Conservation (phyloP, 1,140 invertebrate genomes). For the Protaetia brevitarsis region DNA sequence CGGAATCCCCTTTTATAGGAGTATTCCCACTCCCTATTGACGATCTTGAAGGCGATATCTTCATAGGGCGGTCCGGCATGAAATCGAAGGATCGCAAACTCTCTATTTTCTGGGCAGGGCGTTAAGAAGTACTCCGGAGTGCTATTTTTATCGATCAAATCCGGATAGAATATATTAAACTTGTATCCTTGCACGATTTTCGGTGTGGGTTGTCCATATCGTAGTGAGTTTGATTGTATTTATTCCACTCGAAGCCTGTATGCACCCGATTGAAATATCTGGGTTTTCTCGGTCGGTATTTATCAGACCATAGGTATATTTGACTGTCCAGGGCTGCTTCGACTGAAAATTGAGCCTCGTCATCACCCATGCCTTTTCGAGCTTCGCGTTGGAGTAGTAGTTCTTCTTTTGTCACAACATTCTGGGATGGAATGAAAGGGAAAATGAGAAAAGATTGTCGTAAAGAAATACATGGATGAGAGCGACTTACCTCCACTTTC, state of each 20-base stretch:
- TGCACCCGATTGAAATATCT: conserved; percentile 96
- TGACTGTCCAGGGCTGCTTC: conserved; percentile 83
- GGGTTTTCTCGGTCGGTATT: conserved; percentile 95
- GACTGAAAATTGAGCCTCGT: conserved; percentile 91
- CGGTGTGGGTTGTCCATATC: conserved; percentile 99
- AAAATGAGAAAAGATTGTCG: background rate
- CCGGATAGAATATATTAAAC: conserved; percentile 99
- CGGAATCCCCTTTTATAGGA: conserved; percentile 97
- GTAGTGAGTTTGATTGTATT: conserved; percentile 99
- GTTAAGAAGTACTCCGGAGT: conserved; percentile 95
- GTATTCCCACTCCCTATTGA: conserved; percentile 99
- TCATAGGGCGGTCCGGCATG: conserved; percentile 98
- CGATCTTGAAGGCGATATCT: conserved; percentile 99
- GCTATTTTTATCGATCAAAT: conserved; percentile 92
- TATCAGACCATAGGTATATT: conserved; percentile 95
- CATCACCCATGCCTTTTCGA: conserved; percentile 81
- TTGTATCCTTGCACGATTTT: conserved; percentile 99
- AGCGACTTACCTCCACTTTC: conserved; percentile 49
- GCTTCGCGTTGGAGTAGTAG: conserved; percentile 73
- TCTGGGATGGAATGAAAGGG: conserved; percentile 42
- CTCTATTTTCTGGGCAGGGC: conserved; percentile 85
- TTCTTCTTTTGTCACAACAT: conserved; percentile 57
- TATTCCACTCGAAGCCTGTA: conserved; percentile 99
- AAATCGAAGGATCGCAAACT: conserved; percentile 94
- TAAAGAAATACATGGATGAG: background rate